Base-by-base conservation (phyloP, 2,797 vertebrate species). In the Sebastes minor region DNA sequence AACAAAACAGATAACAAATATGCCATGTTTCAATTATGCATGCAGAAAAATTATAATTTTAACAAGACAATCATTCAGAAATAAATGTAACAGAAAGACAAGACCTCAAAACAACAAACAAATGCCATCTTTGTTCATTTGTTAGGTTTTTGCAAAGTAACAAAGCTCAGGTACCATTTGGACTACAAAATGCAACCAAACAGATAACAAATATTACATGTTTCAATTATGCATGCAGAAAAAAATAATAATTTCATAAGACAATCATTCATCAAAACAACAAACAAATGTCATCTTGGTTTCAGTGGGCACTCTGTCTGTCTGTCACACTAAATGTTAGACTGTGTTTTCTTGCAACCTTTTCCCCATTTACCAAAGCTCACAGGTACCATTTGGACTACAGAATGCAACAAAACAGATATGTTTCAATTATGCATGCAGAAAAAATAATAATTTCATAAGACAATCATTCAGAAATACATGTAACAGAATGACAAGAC, bases 301-400 rank as follows among this genome's bases (percentile, higher is more conserved):
- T 61, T 71, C 11, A 30, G 18, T 65, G 6, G 53, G 7, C 10
- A 2, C 23, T 46, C 20, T 70, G 30, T 35, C 55, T 61, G 27
- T 35, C 33, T 35, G 33, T 85, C 70, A 79, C 59, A 64, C 2
- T 74, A 53, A 81, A 76, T 73, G 35, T 74, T 38, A 53, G 13
- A 73, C 23, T 68, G 14, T 72, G 56, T 83, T 76, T 77, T 76
- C 33, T 73, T 66, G 76, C 74, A 86, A 88, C 88, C 91, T 88
- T 86, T 86, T 71, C 82, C 76, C 76, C 35, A 35, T 35, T 35
- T 35, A 35, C 35, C 8, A 68, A 53, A 82, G 3, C 72, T 53
- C 38, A 63, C 46, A 77, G 30, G 35, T 76, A 6, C 25, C 11
- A 65, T 68, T 57, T 57, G 28, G 32, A 60, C 6, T 10, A 35